phyloP scores from a whole-genome alignment of 1,140 invertebrate genomes.

The Odontomachus brunneus region DNA sequence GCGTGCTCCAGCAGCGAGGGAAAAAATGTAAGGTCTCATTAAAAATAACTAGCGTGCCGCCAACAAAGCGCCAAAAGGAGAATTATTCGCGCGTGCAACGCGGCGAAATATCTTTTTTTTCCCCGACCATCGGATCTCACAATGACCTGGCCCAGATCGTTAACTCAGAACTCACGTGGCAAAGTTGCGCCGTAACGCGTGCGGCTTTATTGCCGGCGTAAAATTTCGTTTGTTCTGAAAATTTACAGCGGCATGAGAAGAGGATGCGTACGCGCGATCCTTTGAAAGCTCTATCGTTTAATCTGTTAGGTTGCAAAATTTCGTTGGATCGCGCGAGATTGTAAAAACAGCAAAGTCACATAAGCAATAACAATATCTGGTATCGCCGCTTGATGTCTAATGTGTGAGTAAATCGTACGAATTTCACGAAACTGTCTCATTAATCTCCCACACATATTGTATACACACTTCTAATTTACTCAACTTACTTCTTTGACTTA shows the following conservation, averaged over 20 bases:
- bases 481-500: too few relatives aligned
- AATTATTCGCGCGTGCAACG: neutral
- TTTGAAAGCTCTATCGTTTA: slow-evolving; percentile 19
- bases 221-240: slow-evolving; percentile 34
- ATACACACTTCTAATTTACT: too few relatives aligned
- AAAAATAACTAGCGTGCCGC: neutral
- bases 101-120: neutral
- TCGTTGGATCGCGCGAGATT: neutral
- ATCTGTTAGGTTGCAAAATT: slow-evolving; percentile 29
- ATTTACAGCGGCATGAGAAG: neutral
- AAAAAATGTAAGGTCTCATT: neutral
- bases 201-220: slow-evolving; percentile 2
- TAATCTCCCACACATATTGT: too few relatives aligned
- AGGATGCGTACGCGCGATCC: neutral
- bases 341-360: neutral
- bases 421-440: too few relatives aligned
- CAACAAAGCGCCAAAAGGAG: neutral
- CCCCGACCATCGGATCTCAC: slow-evolving; percentile 3
- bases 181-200: slow-evolving; percentile 3
- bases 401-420: too few relatives aligned
- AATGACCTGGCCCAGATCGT: slow-evolving; percentile 2
- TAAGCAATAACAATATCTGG: too few relatives aligned
- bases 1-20: too few relatives aligned
- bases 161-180: slow-evolving; percentile 11
- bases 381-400: too few relatives aligned